Evolutionary conservation across 1,140 invertebrate species (phyloP), one percentile per base, ranked within the genome.

Genomic region (Yoshiicerus persimilis): DNA sequence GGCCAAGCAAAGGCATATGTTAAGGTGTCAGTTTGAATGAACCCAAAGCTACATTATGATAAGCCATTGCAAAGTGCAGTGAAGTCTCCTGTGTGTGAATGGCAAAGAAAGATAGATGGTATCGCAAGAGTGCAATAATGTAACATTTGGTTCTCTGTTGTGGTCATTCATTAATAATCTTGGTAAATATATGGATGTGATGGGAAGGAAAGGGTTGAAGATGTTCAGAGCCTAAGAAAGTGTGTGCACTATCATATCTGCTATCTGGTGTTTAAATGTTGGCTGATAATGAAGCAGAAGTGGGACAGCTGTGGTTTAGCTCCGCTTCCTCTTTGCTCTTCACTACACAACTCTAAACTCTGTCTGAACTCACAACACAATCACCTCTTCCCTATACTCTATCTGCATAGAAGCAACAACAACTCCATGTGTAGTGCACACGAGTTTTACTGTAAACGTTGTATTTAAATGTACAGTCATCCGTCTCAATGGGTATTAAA

Each of bases 241-340:
- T 56, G 32, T 36, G 75, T 36, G 34, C 34, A 32, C 38, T 38
- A 80, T 32, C 34, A 38, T 38, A 80, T 27, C 66, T 80, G 11
- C 32, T 80, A 32, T 30, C 23, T 16, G 1, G 8, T 70, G 34
- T 80, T 13, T 34, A 36, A 32, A 36, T n/a, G 75, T n/a, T 56
- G 13, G 75, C 20, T 80, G 75, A 80, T 80, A 80, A 80, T 38
- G 75, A 34, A 38, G 75, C 38, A 20, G 75, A 80, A 80, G 75
- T 80, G 34, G 75, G 75, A 80, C 75, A 80, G 75, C 75, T 80
- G 75, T 36, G 75, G 75, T 80, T 47, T 56, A 56, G 47, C 47
- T 56, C n/a, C 20, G 47, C 47, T 16, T 56, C 20, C 13, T 13
- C 41, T 47, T 11, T 4, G n/a, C 20, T 56, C 47, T 56, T 56